Base-by-base conservation (phyloP, 1,140 invertebrate species). In the Gerris buenoi region DNA sequence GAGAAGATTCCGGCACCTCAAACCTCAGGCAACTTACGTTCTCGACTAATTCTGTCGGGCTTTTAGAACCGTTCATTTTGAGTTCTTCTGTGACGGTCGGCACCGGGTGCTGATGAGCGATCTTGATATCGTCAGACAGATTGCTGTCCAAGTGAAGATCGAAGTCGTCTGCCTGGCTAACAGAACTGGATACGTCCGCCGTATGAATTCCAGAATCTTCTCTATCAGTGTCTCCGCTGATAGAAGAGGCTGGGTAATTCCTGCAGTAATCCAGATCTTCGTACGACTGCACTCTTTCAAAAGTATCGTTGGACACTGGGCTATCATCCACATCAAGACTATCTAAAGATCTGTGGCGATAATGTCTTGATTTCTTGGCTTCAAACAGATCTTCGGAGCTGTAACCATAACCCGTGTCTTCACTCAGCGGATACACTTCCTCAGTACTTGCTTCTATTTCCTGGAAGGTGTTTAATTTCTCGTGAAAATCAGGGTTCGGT, bases 151-250 rank as follows among this genome's bases (percentile, higher is more conserved):
- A 70, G 59, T 69, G 73, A 27, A 72, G 67, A 64, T 71, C 70
- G 65, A 75, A 69, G 71, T 88, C 87, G 70, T 86, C 84, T 10
- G 84, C 81, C 75, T 88, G 86, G 73, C 85, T 86, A 2, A 87
- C 86, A 26, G 84, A 86, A 72, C 86, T 88, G 22, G 86, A 88
- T 25, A 88, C 87, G 73, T 89, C 86, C 1, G 85, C 85, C 27
- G 87, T 90, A 70, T 90, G 88, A 65, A 91, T 89, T 2, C 88
- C 89, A 66, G 87, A 89, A 71, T 90, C 88, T 74, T 91, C 88
- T 15, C 86, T 80, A 76, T 89, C 86, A 13, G 86, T 87, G 65
- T 88, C 86, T 63, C 79, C 81, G 56, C 73, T 75, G 27, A 75
- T 67, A 25, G 72, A 73, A 0, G 81, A 82, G 0, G 81, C 76